Conservation (phyloP, 2,797 vertebrate species). For the Poeciliopsis turneri region DNA sequence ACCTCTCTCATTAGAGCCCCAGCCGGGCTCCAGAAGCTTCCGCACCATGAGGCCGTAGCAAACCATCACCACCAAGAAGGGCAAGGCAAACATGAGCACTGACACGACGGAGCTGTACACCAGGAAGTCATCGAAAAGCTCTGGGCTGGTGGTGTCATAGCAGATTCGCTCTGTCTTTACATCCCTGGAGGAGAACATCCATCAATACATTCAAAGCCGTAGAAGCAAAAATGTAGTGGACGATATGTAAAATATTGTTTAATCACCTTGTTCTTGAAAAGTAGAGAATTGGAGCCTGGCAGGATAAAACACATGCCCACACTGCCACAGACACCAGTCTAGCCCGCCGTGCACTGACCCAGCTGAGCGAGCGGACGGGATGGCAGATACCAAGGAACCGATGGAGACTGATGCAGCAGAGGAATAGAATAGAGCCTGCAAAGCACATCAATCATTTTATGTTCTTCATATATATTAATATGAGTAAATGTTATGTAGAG, state of each 20-base stretch:
- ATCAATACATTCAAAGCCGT: neutral
- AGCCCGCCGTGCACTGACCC: conserved; percentile 86
- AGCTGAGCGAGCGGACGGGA: conserved; percentile 87
- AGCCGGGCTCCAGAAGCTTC: conserved; percentile 83
- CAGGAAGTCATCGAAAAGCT: conserved; percentile 88
- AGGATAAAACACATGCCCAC: conserved; percentile 85
- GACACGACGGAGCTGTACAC: conserved; percentile 90
- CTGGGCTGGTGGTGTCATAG: conserved; percentile 90
- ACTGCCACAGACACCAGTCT: conserved; percentile 79
- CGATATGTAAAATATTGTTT: neutral
- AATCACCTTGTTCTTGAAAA: conserved; percentile 86
- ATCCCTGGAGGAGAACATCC: conserved; percentile 42
- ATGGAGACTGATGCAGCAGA: conserved; percentile 94
- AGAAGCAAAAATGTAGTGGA: neutral
- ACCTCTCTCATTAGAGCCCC: conserved; percentile 26
- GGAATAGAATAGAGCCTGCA: conserved; percentile 88
- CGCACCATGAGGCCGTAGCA: conserved; percentile 91
- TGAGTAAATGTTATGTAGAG: neutral
- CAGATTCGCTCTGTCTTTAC: conserved; percentile 74
- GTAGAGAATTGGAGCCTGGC: conserved; percentile 90
- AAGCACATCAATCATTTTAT: neutral
- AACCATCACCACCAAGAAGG: conserved; percentile 88
- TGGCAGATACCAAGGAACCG: conserved; percentile 91
- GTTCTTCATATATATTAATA: neutral
- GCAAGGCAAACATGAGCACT: conserved; percentile 87